Conservation (phyloP, 2,113 vertebrate genomes). For the Ptyas mucosa region DNA sequence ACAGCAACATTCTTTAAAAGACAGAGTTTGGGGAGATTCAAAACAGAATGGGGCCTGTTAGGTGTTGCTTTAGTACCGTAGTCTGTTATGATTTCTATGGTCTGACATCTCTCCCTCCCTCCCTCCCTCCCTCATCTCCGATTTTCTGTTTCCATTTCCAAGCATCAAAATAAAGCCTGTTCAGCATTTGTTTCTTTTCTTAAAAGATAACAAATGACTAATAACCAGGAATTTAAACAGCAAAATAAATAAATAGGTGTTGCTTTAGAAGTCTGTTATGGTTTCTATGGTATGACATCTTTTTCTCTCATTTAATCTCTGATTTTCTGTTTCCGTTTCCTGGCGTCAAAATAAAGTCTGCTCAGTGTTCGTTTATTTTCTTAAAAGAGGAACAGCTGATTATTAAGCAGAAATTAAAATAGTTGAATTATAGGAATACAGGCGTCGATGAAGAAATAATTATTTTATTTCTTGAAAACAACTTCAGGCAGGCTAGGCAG, state of each 20-base stretch:
- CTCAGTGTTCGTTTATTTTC: neutral
- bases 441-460: neutral
- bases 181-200: neutral
- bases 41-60: neutral
- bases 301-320: neutral
- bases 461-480: neutral
- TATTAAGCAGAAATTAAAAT: neutral
- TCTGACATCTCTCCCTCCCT: neutral
- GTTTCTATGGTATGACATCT: neutral
- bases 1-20: neutral
- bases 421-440: neutral
- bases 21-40: neutral
- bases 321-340: neutral
- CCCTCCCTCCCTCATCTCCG: neutral
- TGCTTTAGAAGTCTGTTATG: neutral
- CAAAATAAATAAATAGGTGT: neutral
- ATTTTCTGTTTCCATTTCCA: neutral
- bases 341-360: neutral
- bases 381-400: neutral
- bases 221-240: neutral
- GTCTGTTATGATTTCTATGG: neutral
- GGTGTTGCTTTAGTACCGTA: neutral
- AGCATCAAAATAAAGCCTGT: neutral
- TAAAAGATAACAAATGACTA: neutral
- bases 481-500: neutral